A percentile compares a stretch with the other conserved stretches of the same genome.
These are phyloP conservation scores for Delichon dasypus DNA, from an alignment of 2,797 vertebrate genomes.

Conservation along the genomic window DNA sequence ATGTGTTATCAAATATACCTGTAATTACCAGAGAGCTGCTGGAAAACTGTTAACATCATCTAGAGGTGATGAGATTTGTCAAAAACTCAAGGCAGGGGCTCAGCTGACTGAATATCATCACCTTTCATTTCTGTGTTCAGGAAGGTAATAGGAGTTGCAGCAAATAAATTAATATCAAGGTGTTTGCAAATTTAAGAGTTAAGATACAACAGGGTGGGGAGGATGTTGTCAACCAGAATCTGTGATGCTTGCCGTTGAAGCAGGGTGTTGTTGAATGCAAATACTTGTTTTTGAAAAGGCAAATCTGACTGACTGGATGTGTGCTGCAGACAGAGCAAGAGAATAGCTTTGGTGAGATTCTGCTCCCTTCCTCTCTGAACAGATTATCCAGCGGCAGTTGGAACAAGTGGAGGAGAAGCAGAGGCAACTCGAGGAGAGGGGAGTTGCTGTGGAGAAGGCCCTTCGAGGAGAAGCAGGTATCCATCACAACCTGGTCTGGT, in stretches of 20 bases:
- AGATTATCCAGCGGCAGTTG: constrained; percentile 99
- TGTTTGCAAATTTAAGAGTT: background rate
- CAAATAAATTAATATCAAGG: background rate
- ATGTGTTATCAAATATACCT: background rate
- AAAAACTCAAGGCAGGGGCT: background rate
- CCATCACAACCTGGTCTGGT: background rate
- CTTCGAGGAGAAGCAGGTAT: constrained; percentile 99
- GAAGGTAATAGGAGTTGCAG: background rate
- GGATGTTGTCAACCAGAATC: background rate
- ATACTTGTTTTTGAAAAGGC: background rate
- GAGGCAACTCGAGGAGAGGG: constrained; percentile 93
- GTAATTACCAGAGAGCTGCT: background rate
- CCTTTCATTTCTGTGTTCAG: background rate
- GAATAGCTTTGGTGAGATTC: background rate
- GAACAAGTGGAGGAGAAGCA: constrained; percentile 99
- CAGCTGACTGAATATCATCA: background rate
- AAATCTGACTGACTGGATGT: background rate
- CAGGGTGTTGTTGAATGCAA: background rate
- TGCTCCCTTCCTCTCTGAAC: background rate
- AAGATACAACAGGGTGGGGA: background rate
- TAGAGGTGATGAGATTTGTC: background rate
- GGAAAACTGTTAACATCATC: background rate
- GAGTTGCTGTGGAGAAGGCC: constrained; percentile 97
- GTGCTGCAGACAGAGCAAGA: background rate
- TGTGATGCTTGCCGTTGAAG: background rate